Conservation (phyloP, 2,888 invertebrate genomes). For the Meloe dianella region DNA sequence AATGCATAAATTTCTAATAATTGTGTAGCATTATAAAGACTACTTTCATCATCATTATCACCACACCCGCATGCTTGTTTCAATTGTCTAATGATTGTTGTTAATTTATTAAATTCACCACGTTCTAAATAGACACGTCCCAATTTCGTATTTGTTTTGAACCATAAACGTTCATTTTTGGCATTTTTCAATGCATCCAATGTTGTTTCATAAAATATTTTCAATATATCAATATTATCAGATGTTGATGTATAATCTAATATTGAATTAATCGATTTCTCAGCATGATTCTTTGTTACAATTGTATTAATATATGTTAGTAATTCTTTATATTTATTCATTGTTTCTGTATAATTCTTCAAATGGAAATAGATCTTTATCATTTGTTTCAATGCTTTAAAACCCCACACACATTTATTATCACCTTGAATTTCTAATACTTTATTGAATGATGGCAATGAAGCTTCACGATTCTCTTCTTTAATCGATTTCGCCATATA, state of each 20-base stretch:
- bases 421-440: conserved; percentile 97
- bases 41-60: conserved; percentile 98
- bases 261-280: conserved; percentile 99
- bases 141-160: conserved; percentile 98
- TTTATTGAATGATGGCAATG: conserved; percentile 90
- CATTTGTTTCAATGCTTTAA: conserved; percentile 99
- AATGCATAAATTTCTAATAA: conserved; percentile 97
- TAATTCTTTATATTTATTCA: conserved; percentile 81
- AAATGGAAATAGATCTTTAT: conserved; percentile 98
- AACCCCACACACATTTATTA: conserved; percentile 99
- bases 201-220: conserved; percentile 98
- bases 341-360: conserved; percentile 74
- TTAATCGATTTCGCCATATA: conserved; percentile 98
- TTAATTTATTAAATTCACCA: conserved; percentile 90
- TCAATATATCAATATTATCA: conserved; percentile 82
- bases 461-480: conserved; percentile 90
- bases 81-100: conserved; percentile 95
- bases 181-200: conserved; percentile 95
- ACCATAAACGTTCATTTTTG: conserved; percentile 98
- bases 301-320: conserved; percentile 97
- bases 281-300: conserved; percentile 98
- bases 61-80: conserved; percentile 98
- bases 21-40: conserved; percentile 96
- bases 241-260: conserved; percentile 98
- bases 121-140: conserved; percentile 98